phyloP scores from a whole-genome alignment of 2,888 invertebrate species.

The Leptopilina drosophilae region DNA sequence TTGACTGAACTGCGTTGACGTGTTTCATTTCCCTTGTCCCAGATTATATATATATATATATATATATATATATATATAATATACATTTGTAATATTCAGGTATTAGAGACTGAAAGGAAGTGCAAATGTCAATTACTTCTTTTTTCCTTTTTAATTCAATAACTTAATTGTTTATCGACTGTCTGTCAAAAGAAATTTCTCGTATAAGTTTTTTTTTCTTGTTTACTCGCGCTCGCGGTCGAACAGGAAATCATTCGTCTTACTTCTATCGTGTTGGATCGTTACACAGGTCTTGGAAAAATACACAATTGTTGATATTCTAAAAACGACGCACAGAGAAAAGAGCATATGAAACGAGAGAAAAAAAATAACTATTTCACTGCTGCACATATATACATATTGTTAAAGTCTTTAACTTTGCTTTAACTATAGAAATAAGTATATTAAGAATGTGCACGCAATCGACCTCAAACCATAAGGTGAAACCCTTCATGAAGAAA shows the following conservation, averaged over 20 bases:
- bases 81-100: no score
- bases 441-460: background rate
- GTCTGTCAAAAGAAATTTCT: slow-evolving; percentile 13
- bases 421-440: background rate
- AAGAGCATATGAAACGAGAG: background rate
- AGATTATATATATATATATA: background rate
- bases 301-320: background rate
- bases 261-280: background rate
- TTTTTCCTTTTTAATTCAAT: background rate
- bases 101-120: background rate
- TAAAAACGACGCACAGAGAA: background rate
- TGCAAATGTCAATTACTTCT: slow-evolving; percentile 15
- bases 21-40: slow-evolving; percentile 10
- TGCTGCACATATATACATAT: background rate
- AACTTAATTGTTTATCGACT: slow-evolving; percentile 24
- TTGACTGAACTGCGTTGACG: background rate
- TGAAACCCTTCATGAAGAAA: slow-evolving; percentile 2
- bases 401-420: background rate
- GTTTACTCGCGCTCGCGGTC: no score
- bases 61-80: background rate
- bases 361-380: background rate
- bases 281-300: slow-evolving; percentile 1
- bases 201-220: background rate
- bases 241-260: slow-evolving; percentile 10
- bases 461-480: slow-evolving; percentile 20